Conservation (phyloP, 2,797 vertebrate species). For the Mormyrops boulengeri region DNA sequence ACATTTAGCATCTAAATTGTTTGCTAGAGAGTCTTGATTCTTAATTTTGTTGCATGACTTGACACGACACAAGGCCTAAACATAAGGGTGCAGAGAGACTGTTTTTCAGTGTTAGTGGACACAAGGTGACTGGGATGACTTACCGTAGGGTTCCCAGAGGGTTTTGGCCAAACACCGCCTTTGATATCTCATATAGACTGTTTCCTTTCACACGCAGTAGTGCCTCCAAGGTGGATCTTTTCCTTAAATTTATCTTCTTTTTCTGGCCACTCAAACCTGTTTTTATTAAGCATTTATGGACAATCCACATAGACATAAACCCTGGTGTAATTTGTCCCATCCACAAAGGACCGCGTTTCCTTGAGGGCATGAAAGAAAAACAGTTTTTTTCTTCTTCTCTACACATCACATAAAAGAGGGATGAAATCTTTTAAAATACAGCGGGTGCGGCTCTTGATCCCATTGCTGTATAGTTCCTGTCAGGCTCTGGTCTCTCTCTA, state of each 20-base stretch:
- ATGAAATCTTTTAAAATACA: constrained; percentile 12
- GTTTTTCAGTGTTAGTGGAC: neutral
- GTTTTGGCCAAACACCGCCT: neutral
- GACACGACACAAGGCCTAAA: neutral
- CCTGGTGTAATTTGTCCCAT: neutral
- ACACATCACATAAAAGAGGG: neutral
- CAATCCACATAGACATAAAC: constrained; percentile 14
- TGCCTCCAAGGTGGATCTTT: neutral
- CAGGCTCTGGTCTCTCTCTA: constrained; percentile 1
- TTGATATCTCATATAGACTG: neutral
- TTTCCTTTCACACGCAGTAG: neutral
- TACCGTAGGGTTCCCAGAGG: neutral
- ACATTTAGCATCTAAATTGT: neutral
- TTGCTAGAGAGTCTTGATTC: neutral
- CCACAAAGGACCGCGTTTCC: neutral
- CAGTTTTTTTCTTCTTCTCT: constrained; percentile 8
- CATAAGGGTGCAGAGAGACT: neutral
- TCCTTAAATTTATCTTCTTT: neutral
- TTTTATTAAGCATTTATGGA: neutral
- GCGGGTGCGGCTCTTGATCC: constrained; percentile 3
- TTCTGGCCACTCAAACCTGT: neutral
- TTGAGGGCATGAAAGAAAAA: constrained; percentile 44
- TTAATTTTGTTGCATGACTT: neutral
- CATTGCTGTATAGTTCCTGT: constrained; percentile 10
- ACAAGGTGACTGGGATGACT: neutral